Conservation (phyloP, 2,113 vertebrate species). For the Microcebus lehilahytsara region DNA sequence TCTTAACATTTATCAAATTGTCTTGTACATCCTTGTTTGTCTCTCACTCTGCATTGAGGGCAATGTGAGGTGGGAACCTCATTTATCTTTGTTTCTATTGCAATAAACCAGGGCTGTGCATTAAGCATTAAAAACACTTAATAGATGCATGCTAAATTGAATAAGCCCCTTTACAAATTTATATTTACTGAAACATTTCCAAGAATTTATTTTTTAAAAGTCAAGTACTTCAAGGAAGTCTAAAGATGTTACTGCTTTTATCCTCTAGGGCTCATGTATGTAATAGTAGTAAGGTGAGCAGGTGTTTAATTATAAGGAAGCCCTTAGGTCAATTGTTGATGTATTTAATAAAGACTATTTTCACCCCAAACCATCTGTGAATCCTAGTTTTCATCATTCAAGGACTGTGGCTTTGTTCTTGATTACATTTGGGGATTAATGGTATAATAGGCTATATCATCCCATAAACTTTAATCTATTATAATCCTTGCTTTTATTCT, state of each 20-base stretch:
- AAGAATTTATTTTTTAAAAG: conserved; percentile 7
- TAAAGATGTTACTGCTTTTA: conserved; percentile 1
- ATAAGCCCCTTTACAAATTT: neutral
- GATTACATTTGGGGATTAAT: conserved; percentile 37
- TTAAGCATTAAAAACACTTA: neutral
- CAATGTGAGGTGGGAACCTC: neutral
- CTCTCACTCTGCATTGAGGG: neutral
- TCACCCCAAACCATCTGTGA: conserved; percentile 62
- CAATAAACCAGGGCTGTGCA: neutral
- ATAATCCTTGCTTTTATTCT: neutral
- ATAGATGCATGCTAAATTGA: neutral
- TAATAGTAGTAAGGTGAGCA: conserved; percentile 51
- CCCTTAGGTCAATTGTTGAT: conserved; percentile 46
- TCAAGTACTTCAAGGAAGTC: conserved; percentile 12
- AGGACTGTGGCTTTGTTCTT: conserved; percentile 39
- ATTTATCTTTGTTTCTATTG: neutral
- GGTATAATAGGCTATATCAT: neutral
- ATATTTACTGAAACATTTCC: conserved; percentile 30
- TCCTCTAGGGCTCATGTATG: neutral
- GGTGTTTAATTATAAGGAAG: conserved; percentile 71
- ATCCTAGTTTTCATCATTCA: conserved; percentile 35
- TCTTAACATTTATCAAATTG: neutral
- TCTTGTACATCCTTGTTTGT: neutral
- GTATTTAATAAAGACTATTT: conserved; percentile 59
- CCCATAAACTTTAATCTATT: neutral